Evolutionary conservation across 2,888 invertebrate genomes (phyloP), one percentile per base, ranked within the genome.

Genomic region (Agonopterix arenella): DNA sequence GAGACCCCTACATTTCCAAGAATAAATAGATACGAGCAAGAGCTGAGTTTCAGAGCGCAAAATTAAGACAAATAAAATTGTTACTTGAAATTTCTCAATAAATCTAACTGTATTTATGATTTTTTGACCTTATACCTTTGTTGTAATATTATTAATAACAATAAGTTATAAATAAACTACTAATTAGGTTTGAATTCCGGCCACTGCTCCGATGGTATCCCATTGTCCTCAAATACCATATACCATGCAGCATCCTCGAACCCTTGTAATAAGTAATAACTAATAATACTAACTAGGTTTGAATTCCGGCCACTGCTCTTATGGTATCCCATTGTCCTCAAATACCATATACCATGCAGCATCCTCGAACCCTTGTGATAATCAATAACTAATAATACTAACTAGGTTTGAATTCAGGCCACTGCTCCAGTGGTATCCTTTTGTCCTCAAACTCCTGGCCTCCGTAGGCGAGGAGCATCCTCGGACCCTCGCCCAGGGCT

Each of bases 141-240:
- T n/a, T n/a, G n/a, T n/a, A n/a, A n/a, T n/a, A n/a, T n/a, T n/a
- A n/a, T n/a, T n/a, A n/a, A n/a, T n/a, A n/a, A n/a, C n/a, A n/a
- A n/a, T n/a, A n/a, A n/a, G n/a, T n/a, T n/a, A n/a, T n/a, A n/a
- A n/a, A 11, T 1, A 38, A 36, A n/a, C n/a, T 42, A 45, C 52
- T 47, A 11, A 52, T 50, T 45, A 1, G 73, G 60, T 53, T 80
- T 84, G 45, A 64, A 63, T 4, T 77, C 66, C 0, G 84, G 79
- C 92, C 92, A 92, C 8, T 90, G 76, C 0, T 86, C 86, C 0
- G 50, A 2, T 0, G 77, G 44, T 8, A 93, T 59, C 18, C 93
- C 85, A 45, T 73, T 66, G 72, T 94, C 93, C 64, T 93, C 91
- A 57, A 92, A 93, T n/a, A n/a, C n/a, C n/a, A n/a, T n/a, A n/a